phyloP scores from a whole-genome alignment of 2,113 vertebrate genomes.

The Catagonus wagneri region DNA sequence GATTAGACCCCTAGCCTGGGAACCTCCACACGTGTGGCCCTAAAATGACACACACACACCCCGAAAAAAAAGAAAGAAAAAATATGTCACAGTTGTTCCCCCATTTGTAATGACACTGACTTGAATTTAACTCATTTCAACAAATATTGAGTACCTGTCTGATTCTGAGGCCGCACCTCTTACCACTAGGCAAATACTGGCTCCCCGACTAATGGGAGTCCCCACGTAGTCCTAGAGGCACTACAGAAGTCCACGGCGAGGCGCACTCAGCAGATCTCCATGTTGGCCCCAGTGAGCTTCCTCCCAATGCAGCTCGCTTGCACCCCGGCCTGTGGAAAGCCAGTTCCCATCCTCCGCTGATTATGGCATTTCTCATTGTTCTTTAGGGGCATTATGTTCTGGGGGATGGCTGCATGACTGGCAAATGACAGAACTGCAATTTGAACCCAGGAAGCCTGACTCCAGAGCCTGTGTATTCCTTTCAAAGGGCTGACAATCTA shows the following conservation, averaged over 20 bases:
- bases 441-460: background rate
- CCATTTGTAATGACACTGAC: background rate
- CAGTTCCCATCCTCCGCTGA: background rate
- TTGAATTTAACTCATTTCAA: background rate
- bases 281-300: background rate
- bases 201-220: background rate
- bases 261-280: background rate
- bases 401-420: background rate
- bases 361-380: background rate
- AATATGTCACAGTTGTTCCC: background rate
- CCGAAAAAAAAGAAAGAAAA: background rate
- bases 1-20: no score
- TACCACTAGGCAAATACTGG: background rate
- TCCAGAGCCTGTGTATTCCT: background rate
- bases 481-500: background rate
- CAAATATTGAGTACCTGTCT: background rate
- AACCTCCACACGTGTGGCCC: no score
- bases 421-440: background rate
- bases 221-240: background rate
- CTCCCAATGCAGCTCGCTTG: background rate
- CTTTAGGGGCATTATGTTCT: background rate
- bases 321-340: background rate
- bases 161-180: background rate
- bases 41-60: no score
- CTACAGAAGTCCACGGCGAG: background rate